Evolutionary conservation across 1,140 invertebrate genomes (phyloP).

Genomic region (Drosophila sproati): DNA sequence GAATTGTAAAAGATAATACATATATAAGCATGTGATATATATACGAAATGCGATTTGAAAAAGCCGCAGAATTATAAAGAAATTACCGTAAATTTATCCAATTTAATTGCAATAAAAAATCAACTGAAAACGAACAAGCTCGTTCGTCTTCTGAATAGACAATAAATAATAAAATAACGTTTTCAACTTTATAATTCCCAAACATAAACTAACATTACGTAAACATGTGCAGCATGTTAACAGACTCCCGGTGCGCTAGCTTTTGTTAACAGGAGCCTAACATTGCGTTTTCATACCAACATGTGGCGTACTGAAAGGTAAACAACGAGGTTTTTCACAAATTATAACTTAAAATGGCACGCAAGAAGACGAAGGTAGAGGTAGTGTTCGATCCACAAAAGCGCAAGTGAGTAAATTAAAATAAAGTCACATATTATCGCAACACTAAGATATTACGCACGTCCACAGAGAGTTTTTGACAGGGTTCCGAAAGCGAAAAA

Average conservation of each 20-base stretch:
- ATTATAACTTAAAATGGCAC: conserved; percentile 51
- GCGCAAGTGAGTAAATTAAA: conserved; percentile 85
- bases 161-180: background rate
- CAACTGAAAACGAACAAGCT: conserved; percentile 8
- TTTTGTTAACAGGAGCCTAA: conserved; percentile 1
- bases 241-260: background rate
- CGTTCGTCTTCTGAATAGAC: conserved; percentile 4
- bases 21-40: conserved; percentile 81
- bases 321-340: conserved; percentile 51
- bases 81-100: conserved; percentile 22
- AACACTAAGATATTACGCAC: background rate
- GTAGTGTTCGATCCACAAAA: conserved; percentile 88
- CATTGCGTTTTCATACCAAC: conserved; percentile 19
- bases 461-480: conserved; percentile 88
- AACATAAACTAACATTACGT: background rate
- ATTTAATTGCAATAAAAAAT: conserved; percentile 38
- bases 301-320: conserved; percentile 49
- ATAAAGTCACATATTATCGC: background rate
- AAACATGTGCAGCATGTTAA: background rate
- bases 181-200: background rate
- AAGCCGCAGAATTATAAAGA: conserved; percentile 55
- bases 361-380: conserved; percentile 87
- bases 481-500: conserved; percentile 91
- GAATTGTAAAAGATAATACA: conserved; percentile 58
- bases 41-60: conserved; percentile 74